phyloP scores from a whole-genome alignment of 1,140 invertebrate species.

The Bombus huntii region DNA sequence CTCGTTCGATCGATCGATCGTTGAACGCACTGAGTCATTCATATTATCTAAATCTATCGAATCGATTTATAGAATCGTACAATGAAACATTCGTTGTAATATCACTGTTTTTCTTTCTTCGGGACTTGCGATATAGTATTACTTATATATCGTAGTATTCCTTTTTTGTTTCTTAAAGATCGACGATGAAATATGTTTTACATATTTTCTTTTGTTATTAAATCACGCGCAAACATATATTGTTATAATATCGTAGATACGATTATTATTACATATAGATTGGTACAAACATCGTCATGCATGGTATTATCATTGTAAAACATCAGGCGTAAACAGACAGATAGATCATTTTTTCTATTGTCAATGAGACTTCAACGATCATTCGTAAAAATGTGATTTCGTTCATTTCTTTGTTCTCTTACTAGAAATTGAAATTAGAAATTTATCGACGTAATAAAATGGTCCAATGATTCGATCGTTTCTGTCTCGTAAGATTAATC shows the following conservation, averaged over 20 bases:
- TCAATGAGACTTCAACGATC: slow-evolving; percentile 1
- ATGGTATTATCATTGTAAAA: slow-evolving; percentile 2
- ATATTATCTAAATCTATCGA: not conserved
- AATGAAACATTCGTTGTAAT: not conserved
- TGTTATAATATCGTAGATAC: not conserved
- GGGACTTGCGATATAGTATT: too few relatives aligned
- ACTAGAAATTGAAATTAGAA: not conserved
- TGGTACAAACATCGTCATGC: not conserved
- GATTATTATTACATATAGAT: not conserved
- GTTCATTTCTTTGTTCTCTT: too few relatives aligned
- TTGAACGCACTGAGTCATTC: slow-evolving; percentile 15
- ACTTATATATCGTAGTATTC: too few relatives aligned
- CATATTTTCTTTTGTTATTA: too few relatives aligned
- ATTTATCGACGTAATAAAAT: not conserved
- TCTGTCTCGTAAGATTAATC: not conserved
- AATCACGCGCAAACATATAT: slow-evolving; percentile 1
- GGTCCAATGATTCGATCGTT: not conserved
- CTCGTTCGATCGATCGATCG: not conserved
- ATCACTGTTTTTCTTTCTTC: not conserved
- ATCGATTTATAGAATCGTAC: not conserved
- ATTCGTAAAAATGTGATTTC: not conserved
- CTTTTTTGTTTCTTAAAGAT: too few relatives aligned
- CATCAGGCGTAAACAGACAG: not conserved
- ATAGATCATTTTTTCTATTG: not conserved
- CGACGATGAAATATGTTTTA: too few relatives aligned